Percentiles rank a stretch among this genome's conserved stretches.
phyloP scores from a whole-genome alignment of 1,140 invertebrate species.

The Drosophila bocki region DNA sequence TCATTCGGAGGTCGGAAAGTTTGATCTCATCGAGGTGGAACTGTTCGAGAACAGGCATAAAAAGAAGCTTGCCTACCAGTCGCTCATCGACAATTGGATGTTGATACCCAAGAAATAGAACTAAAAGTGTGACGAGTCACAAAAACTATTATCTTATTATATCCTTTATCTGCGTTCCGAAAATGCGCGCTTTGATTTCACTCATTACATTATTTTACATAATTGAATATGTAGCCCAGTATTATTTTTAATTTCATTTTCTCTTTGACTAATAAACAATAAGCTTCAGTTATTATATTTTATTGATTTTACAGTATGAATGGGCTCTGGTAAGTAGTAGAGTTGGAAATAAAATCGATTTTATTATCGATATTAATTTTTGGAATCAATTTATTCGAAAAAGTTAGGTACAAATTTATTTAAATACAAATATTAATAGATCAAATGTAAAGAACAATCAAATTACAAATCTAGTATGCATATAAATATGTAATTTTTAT shows the following conservation, averaged over 20 bases:
- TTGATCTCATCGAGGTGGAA: slow-evolving; percentile 49
- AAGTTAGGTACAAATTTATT: too few relatives aligned
- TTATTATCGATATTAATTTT: too few relatives aligned
- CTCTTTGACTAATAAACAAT: background rate
- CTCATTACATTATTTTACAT: slow-evolving; percentile 16
- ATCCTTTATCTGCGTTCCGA: slow-evolving; percentile 4
- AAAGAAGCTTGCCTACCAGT: slow-evolving; percentile 39
- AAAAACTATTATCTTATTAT: background rate
- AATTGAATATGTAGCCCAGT: slow-evolving; percentile 38
- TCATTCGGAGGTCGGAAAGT: background rate
- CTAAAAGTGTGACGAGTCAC: background rate
- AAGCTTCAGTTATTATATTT: background rate
- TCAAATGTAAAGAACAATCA: too few relatives aligned
- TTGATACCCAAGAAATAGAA: slow-evolving; percentile 8
- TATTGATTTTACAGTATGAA: background rate
- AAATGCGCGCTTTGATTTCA: slow-evolving; percentile 16
- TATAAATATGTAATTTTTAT: too few relatives aligned
- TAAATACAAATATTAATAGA: too few relatives aligned
- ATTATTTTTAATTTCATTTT: slow-evolving; percentile 7
- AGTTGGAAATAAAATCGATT: too few relatives aligned
- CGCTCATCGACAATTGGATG: slow-evolving; percentile 50
- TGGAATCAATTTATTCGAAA: too few relatives aligned
- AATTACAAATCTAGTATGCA: too few relatives aligned
- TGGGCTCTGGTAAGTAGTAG: background rate
- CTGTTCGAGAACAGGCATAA: slow-evolving; percentile 33